Conservation (phyloP, 2,888 invertebrate genomes). For the Trissoscelio sp. region DNA sequence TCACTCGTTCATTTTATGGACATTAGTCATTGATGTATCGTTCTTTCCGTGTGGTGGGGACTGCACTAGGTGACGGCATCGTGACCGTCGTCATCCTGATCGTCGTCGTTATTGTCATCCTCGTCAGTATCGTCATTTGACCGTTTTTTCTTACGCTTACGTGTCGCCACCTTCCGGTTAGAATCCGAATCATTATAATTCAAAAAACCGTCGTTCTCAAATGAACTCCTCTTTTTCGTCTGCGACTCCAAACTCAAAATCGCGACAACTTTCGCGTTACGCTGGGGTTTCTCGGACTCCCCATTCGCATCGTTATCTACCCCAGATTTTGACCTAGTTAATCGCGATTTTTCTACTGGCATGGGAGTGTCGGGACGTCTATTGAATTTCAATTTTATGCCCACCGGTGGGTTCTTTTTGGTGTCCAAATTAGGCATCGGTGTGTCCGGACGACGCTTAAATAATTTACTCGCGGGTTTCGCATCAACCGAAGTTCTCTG, state of each 20-base stretch:
- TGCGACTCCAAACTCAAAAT: conserved; percentile 78
- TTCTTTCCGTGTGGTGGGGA: too few species aligned
- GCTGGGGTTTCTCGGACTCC: conserved; percentile 77
- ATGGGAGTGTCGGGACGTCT: conserved; percentile 35
- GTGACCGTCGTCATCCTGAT: conserved; percentile 54
- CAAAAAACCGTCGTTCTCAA: conserved; percentile 8
- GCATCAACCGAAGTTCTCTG: neutral
- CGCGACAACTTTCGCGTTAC: conserved; percentile 81
- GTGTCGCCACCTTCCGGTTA: neutral
- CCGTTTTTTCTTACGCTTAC: neutral
- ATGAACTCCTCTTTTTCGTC: conserved; percentile 60
- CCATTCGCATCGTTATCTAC: conserved; percentile 44
- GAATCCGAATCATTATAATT: neutral
- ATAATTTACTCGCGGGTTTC: conserved; percentile 5
- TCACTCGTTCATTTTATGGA: too few species aligned
- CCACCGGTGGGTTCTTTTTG: conserved; percentile 20
- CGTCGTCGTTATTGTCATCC: conserved; percentile 75
- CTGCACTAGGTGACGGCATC: too few species aligned
- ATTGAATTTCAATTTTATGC: neutral
- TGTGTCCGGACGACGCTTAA: conserved; percentile 73
- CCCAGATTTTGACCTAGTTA: conserved; percentile 24
- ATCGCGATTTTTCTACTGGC: conserved; percentile 24
- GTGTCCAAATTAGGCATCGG: conserved; percentile 73
- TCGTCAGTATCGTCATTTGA: neutral
- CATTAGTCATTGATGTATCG: too few species aligned